phyloP scores from a whole-genome alignment of 2,888 invertebrate species.

The Chrysolina haemoptera region DNA sequence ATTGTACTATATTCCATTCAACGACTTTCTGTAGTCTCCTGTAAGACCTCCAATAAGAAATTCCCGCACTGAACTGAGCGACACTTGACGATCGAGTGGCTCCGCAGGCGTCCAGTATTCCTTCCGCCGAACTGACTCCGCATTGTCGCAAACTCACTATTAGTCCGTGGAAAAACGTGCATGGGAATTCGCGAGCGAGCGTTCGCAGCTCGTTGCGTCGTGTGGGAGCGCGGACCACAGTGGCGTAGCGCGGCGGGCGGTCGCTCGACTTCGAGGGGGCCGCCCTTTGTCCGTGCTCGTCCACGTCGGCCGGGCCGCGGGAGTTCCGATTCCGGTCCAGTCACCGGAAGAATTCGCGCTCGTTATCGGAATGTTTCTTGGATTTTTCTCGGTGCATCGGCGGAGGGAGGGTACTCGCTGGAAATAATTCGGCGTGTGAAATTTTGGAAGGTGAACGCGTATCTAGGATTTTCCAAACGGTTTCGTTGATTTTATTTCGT shows the following conservation, averaged over 20 bases:
- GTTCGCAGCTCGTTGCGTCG: constrained; percentile 61
- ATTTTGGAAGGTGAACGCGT: neutral
- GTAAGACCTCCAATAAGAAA: constrained; percentile 1
- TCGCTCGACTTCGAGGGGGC: constrained; percentile 44
- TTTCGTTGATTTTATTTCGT: neutral
- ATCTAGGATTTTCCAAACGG: constrained; percentile 13
- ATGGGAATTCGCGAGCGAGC: constrained; percentile 54
- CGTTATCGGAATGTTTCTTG: constrained; percentile 37
- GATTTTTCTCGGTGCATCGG: constrained; percentile 25
- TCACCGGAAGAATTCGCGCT: constrained; percentile 39
- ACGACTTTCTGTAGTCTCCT: neutral
- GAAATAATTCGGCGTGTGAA: constrained; percentile 50
- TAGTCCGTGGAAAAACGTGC: constrained; percentile 26
- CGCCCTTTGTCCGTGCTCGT: constrained; percentile 55
- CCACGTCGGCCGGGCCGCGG: constrained; percentile 41
- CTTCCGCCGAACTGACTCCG: constrained; percentile 8
- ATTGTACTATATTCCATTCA: no score
- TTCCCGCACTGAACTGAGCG: neutral
- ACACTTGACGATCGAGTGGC: constrained; percentile 9
- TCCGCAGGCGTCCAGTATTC: neutral
- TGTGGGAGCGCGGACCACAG: constrained; percentile 63
- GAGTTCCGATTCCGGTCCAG: constrained; percentile 33
- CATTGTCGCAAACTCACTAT: constrained; percentile 11
- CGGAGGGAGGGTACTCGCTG: constrained; percentile 23
- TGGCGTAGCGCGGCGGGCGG: constrained; percentile 52